phyloP scores from a whole-genome alignment of 2,113 vertebrate species.

The Lampris megalopsis region DNA sequence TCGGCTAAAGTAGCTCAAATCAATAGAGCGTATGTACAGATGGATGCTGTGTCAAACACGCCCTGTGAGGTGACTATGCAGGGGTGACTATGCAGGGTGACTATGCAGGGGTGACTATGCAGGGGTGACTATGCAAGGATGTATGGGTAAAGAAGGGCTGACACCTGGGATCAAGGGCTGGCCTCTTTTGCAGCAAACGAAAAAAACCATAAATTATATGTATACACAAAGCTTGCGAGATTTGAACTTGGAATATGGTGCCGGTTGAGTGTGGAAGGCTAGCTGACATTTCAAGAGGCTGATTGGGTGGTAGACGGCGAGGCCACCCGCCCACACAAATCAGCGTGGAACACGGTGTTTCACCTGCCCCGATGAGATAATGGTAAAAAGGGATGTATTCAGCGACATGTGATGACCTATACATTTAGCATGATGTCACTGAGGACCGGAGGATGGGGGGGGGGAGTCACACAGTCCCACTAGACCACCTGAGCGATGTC shows the following conservation, averaged over 20 bases:
- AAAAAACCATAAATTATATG: constrained; percentile 43
- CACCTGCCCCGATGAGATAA: constrained; percentile 65
- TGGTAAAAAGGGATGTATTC: constrained; percentile 57
- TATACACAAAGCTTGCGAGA: constrained; percentile 54
- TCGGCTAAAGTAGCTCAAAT: constrained; percentile 69
- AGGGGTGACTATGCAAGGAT: constrained; percentile 44
- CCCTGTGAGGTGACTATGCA: neutral
- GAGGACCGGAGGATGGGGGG: constrained; percentile 37
- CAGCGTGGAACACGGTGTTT: constrained; percentile 70
- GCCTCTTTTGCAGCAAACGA: constrained; percentile 33
- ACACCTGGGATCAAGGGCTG: constrained; percentile 61
- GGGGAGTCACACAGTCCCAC: constrained; percentile 11
- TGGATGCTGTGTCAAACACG: constrained; percentile 56
- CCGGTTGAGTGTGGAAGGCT: constrained; percentile 59
- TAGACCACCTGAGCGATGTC: constrained; percentile 19
- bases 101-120: constrained; percentile 49
- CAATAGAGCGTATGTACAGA: constrained; percentile 73
- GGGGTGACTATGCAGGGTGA: neutral
- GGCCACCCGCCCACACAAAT: constrained; percentile 69
- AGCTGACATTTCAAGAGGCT: constrained; percentile 78
- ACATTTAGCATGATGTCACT: constrained; percentile 62
- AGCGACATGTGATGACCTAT: constrained; percentile 69
- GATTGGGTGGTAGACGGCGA: constrained; percentile 75
- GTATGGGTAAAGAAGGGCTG: constrained; percentile 50
- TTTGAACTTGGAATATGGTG: constrained; percentile 75